Base-by-base conservation (phyloP, 2,888 invertebrate genomes). In the Hydriomena furcata region DNA sequence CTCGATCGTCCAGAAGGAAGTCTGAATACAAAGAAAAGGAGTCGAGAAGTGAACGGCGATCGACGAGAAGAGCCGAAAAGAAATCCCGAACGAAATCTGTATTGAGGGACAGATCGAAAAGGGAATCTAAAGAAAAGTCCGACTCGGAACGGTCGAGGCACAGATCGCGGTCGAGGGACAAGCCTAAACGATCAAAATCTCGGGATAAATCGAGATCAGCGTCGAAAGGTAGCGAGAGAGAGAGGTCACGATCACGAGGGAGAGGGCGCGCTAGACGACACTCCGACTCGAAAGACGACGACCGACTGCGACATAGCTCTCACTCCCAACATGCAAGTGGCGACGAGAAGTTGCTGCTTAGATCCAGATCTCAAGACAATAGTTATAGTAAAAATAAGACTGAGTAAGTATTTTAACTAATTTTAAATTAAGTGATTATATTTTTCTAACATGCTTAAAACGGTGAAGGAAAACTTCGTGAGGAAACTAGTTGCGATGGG, bases 341-440 rank as follows among this genome's bases (percentile, higher is more conserved):
- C 1, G 85, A 83, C 1, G 85, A 83, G 1, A 80, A 76, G 48
- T 55, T 63, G 7, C 78, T 77, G 58, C 76, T 71, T 27, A 79
- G 89, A 20, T 90, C 89, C 7, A 73, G 76, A 65, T 89, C 89
- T 52, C 89, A 90, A 65, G 89, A 88, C 30, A 73, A 72, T 52
- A 60, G 61, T 37, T 73, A 67, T 48, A 75, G 58, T 50, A 86
- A 86, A 64, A 79, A 50, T 58, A 89, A 88, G 67, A 80, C 83
- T 65, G 89, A 89, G 89, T 89, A 75, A 74, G 85, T 69, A 44
- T 40, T 28, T 11, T 7, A 20, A 20, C 8, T 34, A 17, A 1
- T 17, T n/a, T 13, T 17, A 31, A 17, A 13, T 13, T 17, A 11
- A 34, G 37, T 37, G 7, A 28, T 13, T 12, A n/a, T n/a, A n/a